Percentiles rank a stretch among this genome's conserved stretches.
Evolutionary conservation across 2,888 invertebrate species (phyloP).

Genomic region (Dinocampus coccinellae): DNA sequence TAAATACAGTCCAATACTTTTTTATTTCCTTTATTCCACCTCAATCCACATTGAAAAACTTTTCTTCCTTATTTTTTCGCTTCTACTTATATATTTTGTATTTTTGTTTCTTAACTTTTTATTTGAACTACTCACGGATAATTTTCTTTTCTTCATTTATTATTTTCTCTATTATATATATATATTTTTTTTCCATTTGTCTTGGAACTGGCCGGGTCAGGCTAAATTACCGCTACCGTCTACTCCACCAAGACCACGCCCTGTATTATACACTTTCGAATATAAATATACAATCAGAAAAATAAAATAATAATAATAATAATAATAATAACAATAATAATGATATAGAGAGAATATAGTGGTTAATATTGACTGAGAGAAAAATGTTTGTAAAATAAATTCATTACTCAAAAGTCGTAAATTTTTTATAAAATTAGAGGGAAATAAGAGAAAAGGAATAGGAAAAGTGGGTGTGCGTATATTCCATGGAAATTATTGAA

Average conservation of each 20-base stretch:
- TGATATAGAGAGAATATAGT: not conserved
- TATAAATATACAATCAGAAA: not conserved
- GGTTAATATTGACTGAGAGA: not conserved
- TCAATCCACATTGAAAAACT: not conserved
- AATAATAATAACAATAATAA: too few species aligned
- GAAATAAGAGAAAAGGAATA: not conserved
- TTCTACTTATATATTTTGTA: not conserved
- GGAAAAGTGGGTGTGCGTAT: too few species aligned
- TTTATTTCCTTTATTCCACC: not conserved
- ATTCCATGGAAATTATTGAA: not conserved
- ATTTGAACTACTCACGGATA: too few species aligned
- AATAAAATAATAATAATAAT: too few species aligned
- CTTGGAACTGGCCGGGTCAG: not conserved
- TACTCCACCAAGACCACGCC: slow-evolving; percentile 22
- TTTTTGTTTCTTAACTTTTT: not conserved
- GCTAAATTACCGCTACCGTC: slow-evolving; percentile 28
- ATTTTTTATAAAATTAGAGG: not conserved
- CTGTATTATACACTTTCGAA: not conserved
- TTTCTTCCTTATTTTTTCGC: not conserved
- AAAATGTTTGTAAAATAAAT: slow-evolving; percentile 6
- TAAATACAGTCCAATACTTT: not conserved
- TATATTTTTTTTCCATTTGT: not conserved
- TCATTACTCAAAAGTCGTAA: not conserved
- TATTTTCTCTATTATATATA: slow-evolving; percentile 14
- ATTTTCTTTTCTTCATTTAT: not conserved